Percentiles rank a stretch among this genome's conserved stretches.
phyloP scores from a whole-genome alignment of 2,888 invertebrate species.

The Blastobasis lacticolella region DNA sequence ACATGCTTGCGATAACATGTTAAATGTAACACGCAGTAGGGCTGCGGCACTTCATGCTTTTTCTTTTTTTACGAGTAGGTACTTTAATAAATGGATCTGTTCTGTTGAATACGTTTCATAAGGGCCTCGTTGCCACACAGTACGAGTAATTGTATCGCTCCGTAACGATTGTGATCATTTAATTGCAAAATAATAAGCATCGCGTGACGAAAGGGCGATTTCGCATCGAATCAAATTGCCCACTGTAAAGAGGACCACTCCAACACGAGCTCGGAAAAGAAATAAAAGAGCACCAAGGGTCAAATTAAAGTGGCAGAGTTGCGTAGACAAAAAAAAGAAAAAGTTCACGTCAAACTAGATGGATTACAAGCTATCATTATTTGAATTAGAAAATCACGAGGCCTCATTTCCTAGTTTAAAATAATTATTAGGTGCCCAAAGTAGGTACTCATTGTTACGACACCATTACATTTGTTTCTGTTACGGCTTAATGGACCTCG shows the following conservation, averaged over 20 bases:
- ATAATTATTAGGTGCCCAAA: conserved; percentile 25
- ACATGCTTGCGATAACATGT: too few relatives aligned
- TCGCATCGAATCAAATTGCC: conserved; percentile 16
- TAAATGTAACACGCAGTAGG: too few relatives aligned
- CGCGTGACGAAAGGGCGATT: conserved; percentile 37
- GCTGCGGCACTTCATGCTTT: too few relatives aligned
- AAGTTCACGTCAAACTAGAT: conserved; percentile 26
- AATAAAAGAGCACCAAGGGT: conserved; percentile 1
- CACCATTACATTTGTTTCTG: conserved; percentile 1
- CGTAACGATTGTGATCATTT: conserved; percentile 27
- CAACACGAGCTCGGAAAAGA: neutral
- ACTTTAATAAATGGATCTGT: too few relatives aligned
- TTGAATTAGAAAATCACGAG: conserved; percentile 24
- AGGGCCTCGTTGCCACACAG: conserved; percentile 5
- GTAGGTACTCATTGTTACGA: conserved; percentile 7
- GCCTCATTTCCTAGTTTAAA: conserved; percentile 22
- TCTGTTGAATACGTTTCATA: neutral
- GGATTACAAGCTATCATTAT: conserved; percentile 28
- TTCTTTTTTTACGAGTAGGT: too few relatives aligned
- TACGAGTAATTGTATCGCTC: conserved; percentile 11
- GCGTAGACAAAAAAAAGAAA: conserved; percentile 13
- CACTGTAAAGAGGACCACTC: neutral
- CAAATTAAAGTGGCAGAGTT: conserved; percentile 4
- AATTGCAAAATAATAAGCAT: conserved; percentile 35
- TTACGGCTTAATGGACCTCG: neutral